Evolutionary conservation across 2,888 invertebrate genomes (phyloP), one percentile per base, ranked within the genome.

Genomic region (Neocrepidodera transversa): DNA sequence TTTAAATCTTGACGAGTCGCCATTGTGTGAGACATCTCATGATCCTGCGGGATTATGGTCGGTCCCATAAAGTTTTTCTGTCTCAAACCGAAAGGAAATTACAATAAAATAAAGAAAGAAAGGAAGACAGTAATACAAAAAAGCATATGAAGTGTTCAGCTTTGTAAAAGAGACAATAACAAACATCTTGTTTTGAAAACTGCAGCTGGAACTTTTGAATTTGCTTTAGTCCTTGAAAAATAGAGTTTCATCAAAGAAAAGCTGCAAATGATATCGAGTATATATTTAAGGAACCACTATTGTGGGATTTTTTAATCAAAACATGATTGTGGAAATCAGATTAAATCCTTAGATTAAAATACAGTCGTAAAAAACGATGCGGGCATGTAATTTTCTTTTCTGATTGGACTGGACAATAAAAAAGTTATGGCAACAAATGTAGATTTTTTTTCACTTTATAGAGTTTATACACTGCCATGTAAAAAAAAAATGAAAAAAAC

Each of bases 11-110:
- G 40, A 42, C 51, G 40, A 30, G 40, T 28, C 51, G 51, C 28
- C 40, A 13, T 14, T 51, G 51, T 17, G 23, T 26, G 11, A 51
- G 17, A 23, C 40, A 11, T 40, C 26, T 51, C 35, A 20, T 51
- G 51, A 55, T 55, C 60, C 51, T 47, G 47, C 43, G 60, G 60
- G 55, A 55, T 51, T 60, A 55, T n/a, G n/a, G n/a, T n/a, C n/a
- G n/a, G 55, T 42, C 26, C 40, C 30, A 60, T 60, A 55, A 55
- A 54, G 45, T 59, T 55, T 55, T 50, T n/a, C n/a, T 32, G 49
- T 28, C 47, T 45, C 50, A 48, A 50, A 36, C 50, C 38, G 52
- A 38, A 58, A 52, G 26, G 54, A 45, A n/a, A n/a, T n/a, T n/a
- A n/a, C n/a, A n/a, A n/a, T n/a, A n/a, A 51, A 42, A 28, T 20